phyloP scores from a whole-genome alignment of 2,888 invertebrate genomes.

The Slavum lentiscoides region DNA sequence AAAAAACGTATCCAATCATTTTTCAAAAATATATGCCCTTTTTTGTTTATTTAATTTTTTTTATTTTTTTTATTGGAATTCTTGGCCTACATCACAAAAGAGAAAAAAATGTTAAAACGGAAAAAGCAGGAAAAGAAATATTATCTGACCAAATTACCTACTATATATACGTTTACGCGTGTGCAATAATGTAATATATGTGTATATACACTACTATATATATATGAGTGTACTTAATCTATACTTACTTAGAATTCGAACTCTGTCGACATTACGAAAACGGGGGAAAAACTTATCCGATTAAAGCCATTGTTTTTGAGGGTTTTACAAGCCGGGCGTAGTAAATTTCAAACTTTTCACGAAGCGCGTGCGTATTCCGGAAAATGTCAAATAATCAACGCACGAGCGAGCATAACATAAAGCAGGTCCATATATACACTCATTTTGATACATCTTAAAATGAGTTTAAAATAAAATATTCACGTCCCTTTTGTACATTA shows the following conservation, averaged over 20 bases:
- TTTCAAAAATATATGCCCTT: too few species aligned
- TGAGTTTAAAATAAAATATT: slow-evolving; percentile 47
- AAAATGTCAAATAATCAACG: slow-evolving; percentile 42
- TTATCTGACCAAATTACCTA: background rate
- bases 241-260: slow-evolving; percentile 14
- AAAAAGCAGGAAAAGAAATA: too few species aligned
- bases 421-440: background rate
- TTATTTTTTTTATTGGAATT: too few species aligned
- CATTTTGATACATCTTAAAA: slow-evolving; percentile 25
- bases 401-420: slow-evolving; percentile 30
- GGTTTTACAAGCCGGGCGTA: slow-evolving; percentile 17
- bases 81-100: too few species aligned
- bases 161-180: background rate
- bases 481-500: slow-evolving; percentile 9
- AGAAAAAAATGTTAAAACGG: too few species aligned
- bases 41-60: too few species aligned
- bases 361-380: slow-evolving; percentile 7
- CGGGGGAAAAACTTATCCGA: slow-evolving; percentile 20
- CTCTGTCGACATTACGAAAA: background rate
- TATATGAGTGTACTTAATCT: background rate
- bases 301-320: slow-evolving; percentile 28
- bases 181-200: background rate
- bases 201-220: background rate
- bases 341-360: slow-evolving; percentile 39
- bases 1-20: too few species aligned